Evolutionary conservation across 1,140 invertebrate genomes (phyloP), one percentile per base, ranked within the genome.

Genomic region (Aphelinus atriplicis): DNA sequence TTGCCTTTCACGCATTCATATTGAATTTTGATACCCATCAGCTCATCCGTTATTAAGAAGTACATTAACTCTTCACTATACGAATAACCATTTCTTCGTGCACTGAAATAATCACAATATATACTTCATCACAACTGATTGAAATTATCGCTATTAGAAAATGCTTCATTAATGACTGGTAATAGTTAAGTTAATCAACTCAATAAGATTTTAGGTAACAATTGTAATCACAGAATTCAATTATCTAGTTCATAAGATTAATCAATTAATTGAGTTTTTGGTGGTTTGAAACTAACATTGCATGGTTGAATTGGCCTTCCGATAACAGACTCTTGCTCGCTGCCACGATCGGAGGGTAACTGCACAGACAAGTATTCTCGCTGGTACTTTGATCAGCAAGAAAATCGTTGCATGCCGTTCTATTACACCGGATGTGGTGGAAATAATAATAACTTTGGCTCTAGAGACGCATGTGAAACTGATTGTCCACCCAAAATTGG

Each of bases 341-440:
- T 95, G 82, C 92, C 94, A 77, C 91, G 93, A 87, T 91, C 91
- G 76, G 90, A 91, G 79, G 96, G 96, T 86, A 92, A 92, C 83
- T 98, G 96, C 89, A 91, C 90, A 61, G 92, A 94, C 79, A 92
- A 92, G 78, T 84, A 92, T 65, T 90, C 95, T 48, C 89, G 91
- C 79, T 98, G 96, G 96, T 94, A 94, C 87, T 98, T 95, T 90
- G 95, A 97, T 85, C 89, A 90, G 61, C 89, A 90, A 50, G 93
- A 96, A 85, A 94, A 96, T 84, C 91, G 94, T 71, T 99, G 97
- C 91, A 90, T 94, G 89, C 95, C 96, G 61, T 99, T 99, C 91
- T 97, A 97, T 91, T 98, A 96, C 90, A 93, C 92, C 74, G 97
- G 97, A 77, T 97, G 96, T 89, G 92, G 92, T 79, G 96, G 95